A percentile compares a stretch with the other conserved stretches of the same genome.
Evolutionary conservation across 2,797 vertebrate species (phyloP).

Genomic region (Hydrolagus colliei): DNA sequence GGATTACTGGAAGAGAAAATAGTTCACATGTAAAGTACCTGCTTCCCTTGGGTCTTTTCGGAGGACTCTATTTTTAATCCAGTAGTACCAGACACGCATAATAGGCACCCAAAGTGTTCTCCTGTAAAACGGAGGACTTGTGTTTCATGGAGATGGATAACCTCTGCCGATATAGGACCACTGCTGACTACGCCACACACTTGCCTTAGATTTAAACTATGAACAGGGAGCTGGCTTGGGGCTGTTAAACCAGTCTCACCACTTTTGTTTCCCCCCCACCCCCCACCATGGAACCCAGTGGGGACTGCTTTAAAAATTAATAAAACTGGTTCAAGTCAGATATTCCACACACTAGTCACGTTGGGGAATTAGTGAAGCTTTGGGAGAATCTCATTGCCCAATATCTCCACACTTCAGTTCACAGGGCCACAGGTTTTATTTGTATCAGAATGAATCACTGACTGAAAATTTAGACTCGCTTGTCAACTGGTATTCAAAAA

Average conservation of each 20-base stretch:
- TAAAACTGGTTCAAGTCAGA: not conserved
- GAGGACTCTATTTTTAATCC: not conserved
- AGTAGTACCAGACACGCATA: not conserved
- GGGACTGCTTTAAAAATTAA: not conserved
- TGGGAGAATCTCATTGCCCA: not conserved
- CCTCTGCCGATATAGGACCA: not conserved
- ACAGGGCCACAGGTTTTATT: not conserved
- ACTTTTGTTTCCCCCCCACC: not conserved
- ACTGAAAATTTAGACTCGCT: too few relatives aligned
- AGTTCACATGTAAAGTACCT: not conserved
- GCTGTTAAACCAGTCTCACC: not conserved
- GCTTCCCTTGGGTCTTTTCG: not conserved
- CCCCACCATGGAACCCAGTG: not conserved
- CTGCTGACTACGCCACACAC: too few relatives aligned
- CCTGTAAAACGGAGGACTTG: not conserved
- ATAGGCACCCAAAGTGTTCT: not conserved
- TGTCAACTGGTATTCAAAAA: too few relatives aligned
- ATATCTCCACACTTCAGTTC: not conserved
- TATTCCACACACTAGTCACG: not conserved
- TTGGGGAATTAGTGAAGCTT: not conserved
- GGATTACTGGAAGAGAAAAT: not conserved
- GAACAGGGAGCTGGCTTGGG: not conserved
- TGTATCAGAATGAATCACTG: not conserved
- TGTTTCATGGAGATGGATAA: not conserved
- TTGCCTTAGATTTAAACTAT: not conserved